Evolutionary conservation across 1,140 invertebrate species (phyloP).

Genomic region (Monochamus saltuarius): DNA sequence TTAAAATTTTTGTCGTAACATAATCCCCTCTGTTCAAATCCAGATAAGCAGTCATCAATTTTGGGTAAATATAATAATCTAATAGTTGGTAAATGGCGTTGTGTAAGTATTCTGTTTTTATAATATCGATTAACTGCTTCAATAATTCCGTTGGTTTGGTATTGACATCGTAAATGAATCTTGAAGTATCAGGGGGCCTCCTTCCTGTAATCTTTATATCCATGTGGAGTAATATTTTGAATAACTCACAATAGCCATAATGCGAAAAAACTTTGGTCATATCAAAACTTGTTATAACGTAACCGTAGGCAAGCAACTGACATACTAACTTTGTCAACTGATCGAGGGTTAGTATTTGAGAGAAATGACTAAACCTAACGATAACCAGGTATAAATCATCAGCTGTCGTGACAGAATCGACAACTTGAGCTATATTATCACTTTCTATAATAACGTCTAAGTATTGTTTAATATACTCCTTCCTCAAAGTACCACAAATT

Average conservation of each 20-base stretch:
- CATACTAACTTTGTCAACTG: constrained; percentile 12
- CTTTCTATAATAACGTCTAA: constrained; percentile 21
- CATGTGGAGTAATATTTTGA: constrained; percentile 19
- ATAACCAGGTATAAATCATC: constrained; percentile 20
- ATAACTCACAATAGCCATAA: constrained; percentile 17
- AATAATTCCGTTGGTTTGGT: constrained; percentile 10
- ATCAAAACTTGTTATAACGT: constrained; percentile 9
- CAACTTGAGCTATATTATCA: constrained; percentile 15
- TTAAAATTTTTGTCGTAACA: constrained; percentile 9
- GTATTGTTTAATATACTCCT: constrained; percentile 13
- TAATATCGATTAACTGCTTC: constrained; percentile 17
- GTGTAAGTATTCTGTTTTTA: constrained; percentile 17
- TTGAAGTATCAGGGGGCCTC: constrained; percentile 15
- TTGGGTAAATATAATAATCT: constrained; percentile 17
- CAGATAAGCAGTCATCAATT: constrained; percentile 14
- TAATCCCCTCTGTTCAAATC: constrained; percentile 13
- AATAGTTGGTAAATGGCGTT: constrained; percentile 14
- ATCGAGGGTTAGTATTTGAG: constrained; percentile 4
- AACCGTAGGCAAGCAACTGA: constrained; percentile 10
- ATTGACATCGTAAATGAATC: constrained; percentile 18
- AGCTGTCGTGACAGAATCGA: constrained; percentile 11
- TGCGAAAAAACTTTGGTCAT: constrained; percentile 19
- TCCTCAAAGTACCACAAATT: constrained; percentile 14
- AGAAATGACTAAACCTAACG: constrained; percentile 11
- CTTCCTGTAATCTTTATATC: constrained; percentile 15